Conservation (phyloP, 2,888 invertebrate genomes). For the Pandemis corylana region DNA sequence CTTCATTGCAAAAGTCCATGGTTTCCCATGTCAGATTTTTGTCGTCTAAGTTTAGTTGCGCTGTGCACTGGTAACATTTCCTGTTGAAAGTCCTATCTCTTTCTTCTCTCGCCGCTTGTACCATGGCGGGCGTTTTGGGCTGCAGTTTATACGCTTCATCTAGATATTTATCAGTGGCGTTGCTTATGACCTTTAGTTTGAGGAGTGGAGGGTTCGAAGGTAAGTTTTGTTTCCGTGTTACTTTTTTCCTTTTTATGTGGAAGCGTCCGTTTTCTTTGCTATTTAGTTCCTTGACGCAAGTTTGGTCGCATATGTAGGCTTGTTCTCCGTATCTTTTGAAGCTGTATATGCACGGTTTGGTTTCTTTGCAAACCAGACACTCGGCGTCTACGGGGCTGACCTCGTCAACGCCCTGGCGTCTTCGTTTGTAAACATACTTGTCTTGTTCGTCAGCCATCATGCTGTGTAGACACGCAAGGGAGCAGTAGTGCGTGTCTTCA, state of each 20-base stretch:
- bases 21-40: slow-evolving; percentile 94
- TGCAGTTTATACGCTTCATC: slow-evolving; percentile 84
- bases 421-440: slow-evolving; percentile 82
- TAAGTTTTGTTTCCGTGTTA: slow-evolving; percentile 46
- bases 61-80: slow-evolving; percentile 84
- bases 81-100: slow-evolving; percentile 84
- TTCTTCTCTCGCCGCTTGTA: slow-evolving; percentile 84
- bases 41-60: slow-evolving; percentile 82
- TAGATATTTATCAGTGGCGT: slow-evolving; percentile 82
- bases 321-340: slow-evolving; percentile 80
- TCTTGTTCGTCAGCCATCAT: slow-evolving; percentile 83
- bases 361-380: slow-evolving; percentile 82
- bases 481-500: slow-evolving; percentile 81
- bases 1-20: slow-evolving; percentile 96
- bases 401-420: slow-evolving; percentile 80
- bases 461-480: slow-evolving; percentile 81
- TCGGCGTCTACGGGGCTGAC: slow-evolving; percentile 53
- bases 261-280: slow-evolving; percentile 70
- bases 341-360: slow-evolving; percentile 76
- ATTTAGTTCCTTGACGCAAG: slow-evolving; percentile 84
- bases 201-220: slow-evolving; percentile 65
- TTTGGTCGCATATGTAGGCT: slow-evolving; percentile 82
- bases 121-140: slow-evolving; percentile 85
- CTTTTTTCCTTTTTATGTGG: slow-evolving; percentile 61
- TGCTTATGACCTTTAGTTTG: slow-evolving; percentile 80